Base-by-base conservation (phyloP, 2,113 vertebrate genomes). In the Melanostigma gelatinosum region DNA sequence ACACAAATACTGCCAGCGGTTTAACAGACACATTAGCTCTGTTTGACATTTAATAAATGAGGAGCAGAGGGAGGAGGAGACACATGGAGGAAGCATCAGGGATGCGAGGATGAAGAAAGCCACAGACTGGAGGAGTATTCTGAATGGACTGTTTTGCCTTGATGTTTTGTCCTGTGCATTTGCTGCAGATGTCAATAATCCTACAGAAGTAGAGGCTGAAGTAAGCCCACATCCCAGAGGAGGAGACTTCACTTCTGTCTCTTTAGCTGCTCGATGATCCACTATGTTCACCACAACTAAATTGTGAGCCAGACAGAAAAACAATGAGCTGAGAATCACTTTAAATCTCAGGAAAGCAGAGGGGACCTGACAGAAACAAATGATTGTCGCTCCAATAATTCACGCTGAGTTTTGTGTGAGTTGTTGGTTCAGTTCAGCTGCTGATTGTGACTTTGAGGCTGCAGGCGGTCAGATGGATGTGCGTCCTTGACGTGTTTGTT, bases 401-500 rank as follows among this genome's bases (percentile, higher is more conserved):
- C 22, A 6, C 12, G 5, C 52, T 29, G 54, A 24, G n/a, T 4
- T 22, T 11, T 16, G 54, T 20, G 52, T 40, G 69, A 15, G 20
- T 52, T n/a, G 7, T 22, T n/a, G 10, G 50, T 9, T 42, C 15
- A 42, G 11, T 20, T 46, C 15, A 42, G 8, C n/a, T 20, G 72
- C 57, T 18, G 66, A 20, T 62, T 62, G 36, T 34, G 20, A 3
- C 24, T n/a, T n/a, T 2, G 12, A 46, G 15, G 50, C 50, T 38
- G 57, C 66, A 1, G 38, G 9, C 54, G 11, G 24, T 62, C 34
- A 38, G 34, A 22, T 11, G 34, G 9, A 18, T 7, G 11, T 1
- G 9, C 46, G 72, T 80, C 66, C 77, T 72, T 71, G 58, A 24
- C 32, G 1, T 6, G 29, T 60, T 60, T 62, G 27, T 55, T 44